Percentiles rank a stretch among this genome's conserved stretches.
These are phyloP conservation scores for Vanessa tameamea DNA, from an alignment of 1,140 invertebrate genomes.

Conservation along the genomic window DNA sequence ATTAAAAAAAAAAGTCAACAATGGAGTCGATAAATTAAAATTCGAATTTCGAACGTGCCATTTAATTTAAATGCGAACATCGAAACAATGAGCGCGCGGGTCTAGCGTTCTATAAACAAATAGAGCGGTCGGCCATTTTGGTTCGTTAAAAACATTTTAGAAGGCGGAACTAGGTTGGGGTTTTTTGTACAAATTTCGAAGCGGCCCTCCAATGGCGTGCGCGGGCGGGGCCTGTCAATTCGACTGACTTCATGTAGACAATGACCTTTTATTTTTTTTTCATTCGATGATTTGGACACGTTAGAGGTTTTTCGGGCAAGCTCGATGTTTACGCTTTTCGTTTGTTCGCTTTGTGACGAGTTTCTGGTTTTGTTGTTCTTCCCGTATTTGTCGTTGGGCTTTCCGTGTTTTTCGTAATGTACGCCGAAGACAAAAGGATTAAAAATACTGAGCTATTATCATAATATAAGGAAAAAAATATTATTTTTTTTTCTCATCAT, in stretches of 20 bases:
- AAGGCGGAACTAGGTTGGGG: constrained; percentile 78
- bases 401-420: constrained; percentile 17
- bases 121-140: constrained; percentile 73
- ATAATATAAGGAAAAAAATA: constrained; percentile 25
- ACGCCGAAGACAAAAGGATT: constrained; percentile 22
- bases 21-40: constrained; percentile 20
- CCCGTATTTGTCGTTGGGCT: constrained; percentile 7
- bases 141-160: constrained; percentile 79
- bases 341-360: constrained; percentile 15
- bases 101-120: constrained; percentile 40
- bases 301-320: constrained; percentile 45
- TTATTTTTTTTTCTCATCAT: constrained; percentile 16
- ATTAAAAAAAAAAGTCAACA: constrained; percentile 40
- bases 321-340: constrained; percentile 27
- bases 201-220: constrained; percentile 73
- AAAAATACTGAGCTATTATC: constrained; percentile 28
- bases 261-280: constrained; percentile 73
- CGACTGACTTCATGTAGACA: constrained; percentile 74
- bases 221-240: constrained; percentile 76
- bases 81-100: constrained; percentile 30
- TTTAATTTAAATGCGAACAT: constrained; percentile 29
- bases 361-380: constrained; percentile 25
- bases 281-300: constrained; percentile 54
- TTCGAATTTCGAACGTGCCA: constrained; percentile 20
- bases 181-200: constrained; percentile 77